These are phyloP conservation scores for Teinopalpus imperialis DNA, from an alignment of 2,888 invertebrate species.

Conservation along the genomic window DNA sequence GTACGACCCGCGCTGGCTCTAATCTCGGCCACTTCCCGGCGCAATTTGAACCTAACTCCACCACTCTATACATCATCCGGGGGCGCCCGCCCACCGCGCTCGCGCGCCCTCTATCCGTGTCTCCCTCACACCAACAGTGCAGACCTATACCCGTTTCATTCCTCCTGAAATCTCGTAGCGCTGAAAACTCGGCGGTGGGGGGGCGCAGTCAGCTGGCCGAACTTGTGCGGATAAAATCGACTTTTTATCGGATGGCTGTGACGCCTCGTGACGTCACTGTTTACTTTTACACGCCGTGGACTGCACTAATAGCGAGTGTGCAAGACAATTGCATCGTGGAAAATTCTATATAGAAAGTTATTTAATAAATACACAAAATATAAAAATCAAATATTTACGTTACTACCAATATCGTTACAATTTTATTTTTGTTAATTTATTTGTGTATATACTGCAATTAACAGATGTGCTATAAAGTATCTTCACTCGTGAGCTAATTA, in stretches of 20 bases:
- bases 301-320: slow-evolving; percentile 26
- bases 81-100: slow-evolving; percentile 77
- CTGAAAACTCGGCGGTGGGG: slow-evolving; percentile 61
- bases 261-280: slow-evolving; percentile 81
- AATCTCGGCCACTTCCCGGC: slow-evolving; percentile 89
- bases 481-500: slow-evolving; percentile 13
- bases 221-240: slow-evolving; percentile 81
- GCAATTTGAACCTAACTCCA: slow-evolving; percentile 89
- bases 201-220: slow-evolving; percentile 79
- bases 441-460: too few species aligned
- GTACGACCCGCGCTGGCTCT: slow-evolving; percentile 85
- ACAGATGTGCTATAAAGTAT: background rate
- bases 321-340: slow-evolving; percentile 5
- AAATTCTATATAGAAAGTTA: background rate
- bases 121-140: slow-evolving; percentile 45
- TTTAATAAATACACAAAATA: too few species aligned
- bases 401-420: too few species aligned
- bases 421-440: too few species aligned
- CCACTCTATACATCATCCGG: slow-evolving; percentile 87
- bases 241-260: slow-evolving; percentile 78
- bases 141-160: slow-evolving; percentile 43
- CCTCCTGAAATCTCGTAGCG: slow-evolving; percentile 69
- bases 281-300: slow-evolving; percentile 58
- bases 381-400: too few species aligned
- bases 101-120: slow-evolving; percentile 50